Conservation (phyloP, 2,113 vertebrate species). For the Pachycephala philippinensis region DNA sequence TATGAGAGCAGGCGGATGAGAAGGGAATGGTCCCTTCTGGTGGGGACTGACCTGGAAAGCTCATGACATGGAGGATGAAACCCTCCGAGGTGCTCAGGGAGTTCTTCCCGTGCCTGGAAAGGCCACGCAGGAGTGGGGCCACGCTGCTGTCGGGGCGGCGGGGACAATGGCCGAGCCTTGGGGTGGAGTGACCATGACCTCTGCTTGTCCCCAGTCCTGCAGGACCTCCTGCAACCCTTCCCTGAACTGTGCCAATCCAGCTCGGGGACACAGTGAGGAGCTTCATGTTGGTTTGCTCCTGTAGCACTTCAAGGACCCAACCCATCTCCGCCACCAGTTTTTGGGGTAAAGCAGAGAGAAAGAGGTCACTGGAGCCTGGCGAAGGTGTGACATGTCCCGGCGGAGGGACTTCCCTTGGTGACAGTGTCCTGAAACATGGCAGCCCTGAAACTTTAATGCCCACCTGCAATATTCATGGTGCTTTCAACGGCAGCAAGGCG, state of each 20-base stretch:
- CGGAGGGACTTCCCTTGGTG: rapidly evolving
- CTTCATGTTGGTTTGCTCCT: rapidly evolving
- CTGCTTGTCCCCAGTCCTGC: background rate
- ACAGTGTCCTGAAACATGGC: background rate
- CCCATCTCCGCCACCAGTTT: background rate
- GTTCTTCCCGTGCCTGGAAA: rapidly evolving
- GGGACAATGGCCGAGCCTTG: background rate
- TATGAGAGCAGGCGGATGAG: background rate
- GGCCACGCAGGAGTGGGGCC: background rate
- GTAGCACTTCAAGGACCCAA: background rate
- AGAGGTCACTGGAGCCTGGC: background rate
- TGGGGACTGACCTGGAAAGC: constrained; percentile 52
- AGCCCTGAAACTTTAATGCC: constrained; percentile 33
- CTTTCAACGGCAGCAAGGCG: background rate
- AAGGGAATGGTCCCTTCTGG: background rate
- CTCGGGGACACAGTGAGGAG: rapidly evolving
- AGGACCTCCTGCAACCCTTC: background rate
- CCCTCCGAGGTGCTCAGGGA: background rate
- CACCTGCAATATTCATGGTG: constrained; percentile 49
- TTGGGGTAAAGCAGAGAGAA: background rate
- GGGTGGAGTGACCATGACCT: rapidly evolving
- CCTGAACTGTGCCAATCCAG: background rate
- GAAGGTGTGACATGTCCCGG: rapidly evolving
- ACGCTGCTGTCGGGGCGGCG: rapidly evolving
- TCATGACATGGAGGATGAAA: background rate